Evolutionary conservation across 2,888 invertebrate genomes (phyloP).

Genomic region (Petrophora chlorosata): DNA sequence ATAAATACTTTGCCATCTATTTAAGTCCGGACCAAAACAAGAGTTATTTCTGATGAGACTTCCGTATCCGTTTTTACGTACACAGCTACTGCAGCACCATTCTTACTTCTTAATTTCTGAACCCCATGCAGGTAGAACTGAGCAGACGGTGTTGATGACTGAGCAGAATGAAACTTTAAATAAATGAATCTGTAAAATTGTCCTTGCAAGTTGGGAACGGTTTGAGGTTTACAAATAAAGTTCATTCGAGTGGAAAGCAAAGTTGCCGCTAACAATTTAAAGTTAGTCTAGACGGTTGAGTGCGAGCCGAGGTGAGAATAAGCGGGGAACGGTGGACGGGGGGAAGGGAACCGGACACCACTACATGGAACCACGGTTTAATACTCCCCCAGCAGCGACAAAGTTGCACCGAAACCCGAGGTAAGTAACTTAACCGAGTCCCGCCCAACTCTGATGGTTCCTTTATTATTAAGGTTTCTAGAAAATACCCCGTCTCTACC

Average conservation of each 20-base stretch:
- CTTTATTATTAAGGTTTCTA: background rate
- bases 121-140: background rate
- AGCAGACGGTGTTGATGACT: conserved; percentile 18
- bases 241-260: conserved; percentile 64
- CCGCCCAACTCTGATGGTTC: background rate
- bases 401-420: conserved; percentile 56
- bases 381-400: conserved; percentile 54
- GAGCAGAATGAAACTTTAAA: conserved; percentile 37
- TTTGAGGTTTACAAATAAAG: conserved; percentile 70
- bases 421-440: conserved; percentile 24
- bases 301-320: conserved; percentile 69
- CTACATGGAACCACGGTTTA: conserved; percentile 38
- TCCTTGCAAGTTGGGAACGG: conserved; percentile 55
- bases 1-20: too few species aligned
- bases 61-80: too few species aligned
- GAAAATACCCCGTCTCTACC: too few species aligned
- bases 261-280: conserved; percentile 77
- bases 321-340: conserved; percentile 41
- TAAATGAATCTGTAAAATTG: conserved; percentile 49
- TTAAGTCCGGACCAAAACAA: too few species aligned
- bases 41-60: too few species aligned
- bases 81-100: too few species aligned
- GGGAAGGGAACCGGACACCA: conserved; percentile 48
- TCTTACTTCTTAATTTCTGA: too few species aligned
- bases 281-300: conserved; percentile 64